These are phyloP conservation scores for Spicauda simplicius DNA, from an alignment of 2,888 invertebrate genomes.

Conservation along the genomic window DNA sequence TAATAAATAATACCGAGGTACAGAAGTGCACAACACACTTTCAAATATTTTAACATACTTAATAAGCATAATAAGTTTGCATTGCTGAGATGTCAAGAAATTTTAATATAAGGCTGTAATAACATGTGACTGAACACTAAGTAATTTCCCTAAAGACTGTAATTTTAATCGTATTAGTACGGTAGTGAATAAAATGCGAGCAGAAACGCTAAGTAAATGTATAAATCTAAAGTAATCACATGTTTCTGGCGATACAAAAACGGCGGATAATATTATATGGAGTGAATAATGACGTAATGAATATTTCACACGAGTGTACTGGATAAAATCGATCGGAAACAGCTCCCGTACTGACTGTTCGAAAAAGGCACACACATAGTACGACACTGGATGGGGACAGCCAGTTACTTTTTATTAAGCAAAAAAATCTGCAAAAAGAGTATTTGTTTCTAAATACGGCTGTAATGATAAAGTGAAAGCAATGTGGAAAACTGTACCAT, in stretches of 20 bases:
- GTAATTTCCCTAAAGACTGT: no score
- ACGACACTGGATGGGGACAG: background rate
- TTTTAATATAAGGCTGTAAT: background rate
- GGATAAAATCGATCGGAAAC: slow-evolving; percentile 7
- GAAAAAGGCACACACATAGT: background rate
- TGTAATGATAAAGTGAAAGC: slow-evolving; percentile 16
- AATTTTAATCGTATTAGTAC: background rate
- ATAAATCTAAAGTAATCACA: no score
- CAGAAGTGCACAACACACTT: background rate
- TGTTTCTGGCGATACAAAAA: background rate
- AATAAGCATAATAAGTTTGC: background rate
- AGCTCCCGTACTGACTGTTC: slow-evolving; percentile 5
- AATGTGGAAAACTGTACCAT: slow-evolving; percentile 8
- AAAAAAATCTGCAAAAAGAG: background rate
- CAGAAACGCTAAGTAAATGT: background rate
- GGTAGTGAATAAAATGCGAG: no score
- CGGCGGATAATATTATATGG: background rate
- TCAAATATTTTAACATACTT: background rate
- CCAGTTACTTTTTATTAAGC: background rate
- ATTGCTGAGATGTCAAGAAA: background rate
- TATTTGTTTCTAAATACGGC: background rate
- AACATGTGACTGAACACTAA: no score
- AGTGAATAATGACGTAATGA: background rate
- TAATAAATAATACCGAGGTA: slow-evolving; percentile 4
- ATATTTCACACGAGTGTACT: slow-evolving; percentile 12